Evolutionary conservation across 2,797 vertebrate species (phyloP).

Genomic region (Hylomyscus alleni): DNA sequence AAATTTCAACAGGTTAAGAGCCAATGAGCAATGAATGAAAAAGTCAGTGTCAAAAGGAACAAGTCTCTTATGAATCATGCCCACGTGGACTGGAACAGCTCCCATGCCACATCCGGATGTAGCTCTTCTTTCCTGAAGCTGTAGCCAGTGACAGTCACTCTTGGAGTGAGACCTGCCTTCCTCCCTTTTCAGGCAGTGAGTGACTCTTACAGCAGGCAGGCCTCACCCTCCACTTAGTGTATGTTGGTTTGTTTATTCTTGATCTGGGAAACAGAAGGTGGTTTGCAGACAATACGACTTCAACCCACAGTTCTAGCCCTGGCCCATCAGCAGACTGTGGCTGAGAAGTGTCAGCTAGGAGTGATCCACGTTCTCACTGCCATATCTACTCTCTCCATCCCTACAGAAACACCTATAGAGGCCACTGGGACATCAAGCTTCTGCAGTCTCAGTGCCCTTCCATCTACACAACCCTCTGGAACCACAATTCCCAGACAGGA

Average conservation of each 20-base stretch:
- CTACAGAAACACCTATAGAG: rapidly evolving
- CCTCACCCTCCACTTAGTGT: not conserved
- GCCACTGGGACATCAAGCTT: rapidly evolving
- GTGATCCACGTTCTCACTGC: not conserved
- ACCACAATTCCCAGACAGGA: rapidly evolving
- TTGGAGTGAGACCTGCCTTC: not conserved
- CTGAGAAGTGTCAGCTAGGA: not conserved
- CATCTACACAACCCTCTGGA: too few relatives aligned
- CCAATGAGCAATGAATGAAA: not conserved
- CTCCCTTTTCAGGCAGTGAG: not conserved
- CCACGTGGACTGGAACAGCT: rapidly evolving
- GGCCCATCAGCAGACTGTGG: rapidly evolving
- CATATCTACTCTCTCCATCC: rapidly evolving
- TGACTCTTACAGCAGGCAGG: not conserved
- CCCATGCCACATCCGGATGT: rapidly evolving
- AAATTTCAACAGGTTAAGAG: not conserved
- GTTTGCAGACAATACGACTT: too few relatives aligned
- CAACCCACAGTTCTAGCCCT: too few relatives aligned
- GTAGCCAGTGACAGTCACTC: not conserved
- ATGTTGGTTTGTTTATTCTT: not conserved
- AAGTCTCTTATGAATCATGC: rapidly evolving
- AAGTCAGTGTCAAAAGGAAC: not conserved
- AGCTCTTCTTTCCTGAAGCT: not conserved
- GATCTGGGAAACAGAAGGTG: not conserved
- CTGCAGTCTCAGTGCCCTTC: not conserved